Evolutionary conservation across 2,113 vertebrate species (phyloP).

Genomic region (Agapornis roseicollis): DNA sequence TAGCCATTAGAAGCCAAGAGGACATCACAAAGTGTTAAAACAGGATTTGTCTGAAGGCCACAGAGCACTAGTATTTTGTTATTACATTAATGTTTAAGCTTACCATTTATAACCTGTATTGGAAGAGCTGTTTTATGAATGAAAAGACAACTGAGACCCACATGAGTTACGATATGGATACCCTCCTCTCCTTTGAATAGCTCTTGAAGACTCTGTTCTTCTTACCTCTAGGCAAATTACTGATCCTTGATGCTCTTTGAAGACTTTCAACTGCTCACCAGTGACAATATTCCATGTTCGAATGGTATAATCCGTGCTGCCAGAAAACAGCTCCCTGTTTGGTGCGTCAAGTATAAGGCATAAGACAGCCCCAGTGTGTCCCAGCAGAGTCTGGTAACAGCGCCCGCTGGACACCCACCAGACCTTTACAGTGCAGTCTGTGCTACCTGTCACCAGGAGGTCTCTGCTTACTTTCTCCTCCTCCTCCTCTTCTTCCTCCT

Average conservation of each 20-base stretch:
- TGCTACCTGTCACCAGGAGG: conserved; percentile 82
- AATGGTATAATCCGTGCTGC: conserved; percentile 80
- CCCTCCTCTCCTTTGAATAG: not conserved
- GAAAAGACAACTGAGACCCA: not conserved
- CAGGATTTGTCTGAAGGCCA: not conserved
- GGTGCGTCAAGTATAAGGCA: conserved; percentile 77
- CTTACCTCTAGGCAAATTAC: conserved; percentile 84
- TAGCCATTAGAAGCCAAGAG: not conserved
- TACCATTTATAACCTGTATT: not conserved
- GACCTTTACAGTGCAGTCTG: conserved; percentile 80
- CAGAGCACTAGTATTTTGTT: not conserved
- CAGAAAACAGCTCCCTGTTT: conserved; percentile 78
- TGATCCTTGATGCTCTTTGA: conserved; percentile 81
- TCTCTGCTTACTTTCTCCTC: conserved; percentile 68
- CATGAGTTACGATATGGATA: not conserved
- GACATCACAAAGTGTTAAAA: not conserved
- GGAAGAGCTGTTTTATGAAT: not conserved
- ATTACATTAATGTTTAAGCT: not conserved
- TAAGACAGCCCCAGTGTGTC: conserved; percentile 79
- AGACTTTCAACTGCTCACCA: conserved; percentile 78
- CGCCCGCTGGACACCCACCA: conserved; percentile 82
- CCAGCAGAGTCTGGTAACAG: conserved; percentile 80
- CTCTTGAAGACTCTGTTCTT: not conserved
- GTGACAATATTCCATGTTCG: conserved; percentile 81
- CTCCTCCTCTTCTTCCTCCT: conserved; percentile 53